Base-by-base conservation (phyloP, 2,888 invertebrate genomes). In the Bhutanitis thaidina region DNA sequence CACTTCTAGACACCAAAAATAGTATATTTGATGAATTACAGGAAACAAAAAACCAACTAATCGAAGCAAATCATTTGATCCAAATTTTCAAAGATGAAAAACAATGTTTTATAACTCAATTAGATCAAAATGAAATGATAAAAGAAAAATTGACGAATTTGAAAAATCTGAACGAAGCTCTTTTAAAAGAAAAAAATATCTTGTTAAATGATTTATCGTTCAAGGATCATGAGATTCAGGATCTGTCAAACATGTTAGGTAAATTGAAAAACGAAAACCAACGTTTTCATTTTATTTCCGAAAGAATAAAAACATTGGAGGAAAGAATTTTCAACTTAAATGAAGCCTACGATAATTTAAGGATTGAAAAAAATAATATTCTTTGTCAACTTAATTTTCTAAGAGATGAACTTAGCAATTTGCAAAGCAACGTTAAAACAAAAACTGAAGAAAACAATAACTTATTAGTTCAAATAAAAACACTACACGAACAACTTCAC, bases 361-460 rank as follows among this genome's bases (percentile, higher is more conserved):
- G 64, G 20, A 38, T 35, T 3, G 74, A 80, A 59, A 80, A 71
- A 52, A 55, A 62, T 16, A 52, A 32, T 16, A 58, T 80, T 35
- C 62, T 74, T 49, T 56, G 54, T 35, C 70, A 74, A 50, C 62
- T 65, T 30, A 59, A 71, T 30, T 56, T 53, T 15, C 78, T 78
- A 71, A 67, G 51, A 10, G 57, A 68, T 27, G 71, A 77, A 65
- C 51, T 72, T 1, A 70, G 69, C 49, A 59, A 68, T 51, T 65
- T 81, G 44, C 59, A 60, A 30, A 64, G 71, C 40, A 58, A 50
- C 5, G 59, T 86, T 35, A 68, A 82, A 53, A 56, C 14, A 1
- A 78, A 75, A 68, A 71, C 62, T 29, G 67, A 74, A 48, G 80
- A 84, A 61, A 83, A 80, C 46, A 57, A 50, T 51, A 55, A 61